Evolutionary conservation across 2,888 invertebrate species (phyloP).

Genomic region (Pomacea canaliculata): DNA sequence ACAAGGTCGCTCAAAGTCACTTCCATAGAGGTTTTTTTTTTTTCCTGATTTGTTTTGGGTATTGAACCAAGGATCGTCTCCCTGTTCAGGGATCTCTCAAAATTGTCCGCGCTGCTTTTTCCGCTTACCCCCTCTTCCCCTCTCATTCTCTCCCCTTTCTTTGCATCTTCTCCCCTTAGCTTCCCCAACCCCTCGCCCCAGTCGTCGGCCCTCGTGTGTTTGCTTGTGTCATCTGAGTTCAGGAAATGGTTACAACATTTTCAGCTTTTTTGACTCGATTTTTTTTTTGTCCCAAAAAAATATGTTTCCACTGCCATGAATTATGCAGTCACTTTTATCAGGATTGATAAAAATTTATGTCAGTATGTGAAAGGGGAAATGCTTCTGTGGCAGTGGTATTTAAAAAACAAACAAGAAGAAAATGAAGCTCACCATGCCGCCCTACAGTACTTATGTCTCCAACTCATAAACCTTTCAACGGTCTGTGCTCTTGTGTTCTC

Average conservation of each 20-base stretch:
- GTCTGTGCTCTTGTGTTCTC: too few species aligned
- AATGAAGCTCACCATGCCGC: not conserved
- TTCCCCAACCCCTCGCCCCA: not conserved
- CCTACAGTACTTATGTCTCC: too few species aligned
- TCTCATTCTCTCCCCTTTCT: conserved; percentile 2
- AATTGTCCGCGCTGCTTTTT: not conserved
- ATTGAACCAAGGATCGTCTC: not conserved
- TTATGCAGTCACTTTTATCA: conserved; percentile 4
- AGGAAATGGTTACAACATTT: not conserved
- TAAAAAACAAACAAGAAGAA: conserved; percentile 3
- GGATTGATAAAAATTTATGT: not conserved
- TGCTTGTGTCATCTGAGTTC: conserved; percentile 2
- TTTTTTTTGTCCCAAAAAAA: not conserved
- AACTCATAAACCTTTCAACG: too few species aligned
- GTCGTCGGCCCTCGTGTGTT: not conserved
- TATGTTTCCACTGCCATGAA: not conserved
- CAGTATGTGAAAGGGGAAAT: not conserved
- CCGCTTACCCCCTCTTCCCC: not conserved
- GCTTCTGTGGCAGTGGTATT: not conserved
- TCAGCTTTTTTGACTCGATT: not conserved
- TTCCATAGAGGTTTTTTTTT: too few species aligned
- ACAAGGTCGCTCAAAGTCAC: too few species aligned
- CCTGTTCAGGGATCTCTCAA: not conserved
- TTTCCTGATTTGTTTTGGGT: too few species aligned
- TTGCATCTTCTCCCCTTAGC: not conserved